Percentiles rank a stretch among this genome's conserved stretches.
phyloP scores from a whole-genome alignment of 2,797 vertebrate genomes.

The Tapera naevia region DNA sequence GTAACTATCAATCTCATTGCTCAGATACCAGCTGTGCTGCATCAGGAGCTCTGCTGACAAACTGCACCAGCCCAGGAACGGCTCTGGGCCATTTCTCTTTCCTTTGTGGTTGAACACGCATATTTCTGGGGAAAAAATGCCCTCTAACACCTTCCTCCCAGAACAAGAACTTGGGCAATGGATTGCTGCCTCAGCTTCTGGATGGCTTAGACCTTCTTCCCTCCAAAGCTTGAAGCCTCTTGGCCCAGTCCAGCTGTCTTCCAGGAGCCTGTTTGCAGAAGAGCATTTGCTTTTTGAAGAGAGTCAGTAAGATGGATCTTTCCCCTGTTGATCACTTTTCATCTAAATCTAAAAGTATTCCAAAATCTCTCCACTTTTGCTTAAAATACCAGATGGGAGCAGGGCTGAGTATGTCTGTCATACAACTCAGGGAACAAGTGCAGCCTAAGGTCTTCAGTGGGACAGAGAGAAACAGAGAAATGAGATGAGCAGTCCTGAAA shows the following conservation, averaged over 20 bases:
- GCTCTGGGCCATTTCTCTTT: not conserved
- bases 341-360: not conserved
- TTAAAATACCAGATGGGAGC: not conserved
- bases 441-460: not conserved
- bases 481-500: not conserved
- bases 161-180: not conserved
- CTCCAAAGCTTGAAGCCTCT: not conserved
- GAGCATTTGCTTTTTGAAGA: not conserved
- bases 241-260: not conserved
- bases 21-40: not conserved
- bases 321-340: not conserved
- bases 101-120: slow-evolving; percentile 16
- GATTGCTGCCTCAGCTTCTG: slow-evolving; percentile 47
- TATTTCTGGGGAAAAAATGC: not conserved
- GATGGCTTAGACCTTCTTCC: not conserved
- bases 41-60: not conserved
- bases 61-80: not conserved
- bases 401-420: not conserved
- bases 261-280: not conserved
- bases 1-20: not conserved
- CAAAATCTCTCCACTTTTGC: not conserved
- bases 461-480: not conserved
- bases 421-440: not conserved
- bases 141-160: slow-evolving; percentile 44
- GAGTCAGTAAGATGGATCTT: not conserved